Evolutionary conservation across 2,888 invertebrate species (phyloP), one percentile per base, ranked within the genome.

Genomic region (Malachius bipustulatus): DNA sequence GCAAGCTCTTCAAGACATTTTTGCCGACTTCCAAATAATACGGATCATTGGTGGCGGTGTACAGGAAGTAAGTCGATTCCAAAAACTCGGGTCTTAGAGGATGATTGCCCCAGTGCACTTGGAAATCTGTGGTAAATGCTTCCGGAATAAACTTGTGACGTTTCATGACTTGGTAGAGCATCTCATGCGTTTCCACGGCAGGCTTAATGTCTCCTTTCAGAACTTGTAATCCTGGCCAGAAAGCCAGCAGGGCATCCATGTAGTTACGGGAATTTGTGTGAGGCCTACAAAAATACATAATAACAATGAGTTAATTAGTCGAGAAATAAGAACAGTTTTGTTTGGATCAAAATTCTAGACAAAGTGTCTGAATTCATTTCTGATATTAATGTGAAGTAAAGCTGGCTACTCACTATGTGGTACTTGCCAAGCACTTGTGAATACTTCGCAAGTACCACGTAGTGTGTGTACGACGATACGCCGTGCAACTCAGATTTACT

Each of bases 161-260:
- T 64, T 94, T 88, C 77, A 94, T 90, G 9, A 98, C 93, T 66
- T 97, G 96, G 62, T 93, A 94, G 2, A 98, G 70, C 91, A 97
- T 94, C 63, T 97, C 97, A 58, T 97, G 97, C 0, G 93, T 94
- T 67, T 96, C 94, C n/a, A 98, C 91, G 0, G 97, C 97, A 4
- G 94, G 89, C 52, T 89, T 82, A 8, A 98, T 75, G 59, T 98
- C 97, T 0, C 97, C 97, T 51, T 75, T 69, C 24, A 57, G 44
- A 4, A 63, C 62, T 67, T 96, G 94, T 10, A 98, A 66, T 1
- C 96, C 97, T 0, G 97, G 97, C 96, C 97, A 98, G 63, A 98
- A 98, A 3, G 97, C 97, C 30, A 94, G 67, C 39, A 98, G 64
- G 0, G 97, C 83, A 64, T 98, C 97, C 94, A 98, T 96, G 59